Conservation (phyloP, 2,888 invertebrate genomes). For the Limnephilus lunatus region DNA sequence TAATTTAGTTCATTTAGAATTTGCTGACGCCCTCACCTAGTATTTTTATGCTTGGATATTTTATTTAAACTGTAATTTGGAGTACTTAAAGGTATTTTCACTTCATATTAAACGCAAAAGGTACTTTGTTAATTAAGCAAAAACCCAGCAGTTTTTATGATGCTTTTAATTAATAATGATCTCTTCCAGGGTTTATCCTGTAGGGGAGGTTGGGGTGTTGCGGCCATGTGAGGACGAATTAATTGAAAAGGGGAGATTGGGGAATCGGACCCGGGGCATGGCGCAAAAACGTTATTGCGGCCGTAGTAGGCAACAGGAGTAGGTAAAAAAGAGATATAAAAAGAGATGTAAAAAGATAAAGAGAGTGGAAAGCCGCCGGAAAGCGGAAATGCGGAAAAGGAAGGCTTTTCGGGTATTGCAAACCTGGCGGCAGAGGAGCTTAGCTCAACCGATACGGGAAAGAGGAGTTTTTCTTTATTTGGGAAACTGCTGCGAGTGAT, state of each 20-base stretch:
- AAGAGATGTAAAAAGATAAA: background rate
- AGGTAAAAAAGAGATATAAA: background rate
- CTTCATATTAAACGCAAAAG: constrained; percentile 1
- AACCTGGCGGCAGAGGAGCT: constrained; percentile 7
- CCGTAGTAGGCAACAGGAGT: background rate
- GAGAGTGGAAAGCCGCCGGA: constrained; percentile 13
- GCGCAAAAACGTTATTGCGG: constrained; percentile 44
- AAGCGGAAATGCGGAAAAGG: constrained; percentile 26
- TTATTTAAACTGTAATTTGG: background rate
- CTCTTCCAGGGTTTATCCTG: constrained; percentile 19
- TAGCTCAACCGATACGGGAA: background rate
- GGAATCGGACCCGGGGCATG: background rate
- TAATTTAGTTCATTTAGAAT: background rate
- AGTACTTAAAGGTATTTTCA: background rate
- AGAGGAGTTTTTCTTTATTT: background rate
- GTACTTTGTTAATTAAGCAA: constrained; percentile 2
- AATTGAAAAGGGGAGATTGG: constrained; percentile 63
- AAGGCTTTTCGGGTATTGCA: constrained; percentile 17
- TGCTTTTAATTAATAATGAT: constrained; percentile 18
- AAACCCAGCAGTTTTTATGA: background rate
- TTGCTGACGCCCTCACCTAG: background rate
- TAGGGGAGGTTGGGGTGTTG: constrained; percentile 47
- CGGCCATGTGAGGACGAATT: constrained; percentile 63
- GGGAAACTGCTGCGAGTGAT: background rate
- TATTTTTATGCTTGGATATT: background rate